Evolutionary conservation across 2,797 vertebrate species (phyloP).

Genomic region (Esox lucius): DNA sequence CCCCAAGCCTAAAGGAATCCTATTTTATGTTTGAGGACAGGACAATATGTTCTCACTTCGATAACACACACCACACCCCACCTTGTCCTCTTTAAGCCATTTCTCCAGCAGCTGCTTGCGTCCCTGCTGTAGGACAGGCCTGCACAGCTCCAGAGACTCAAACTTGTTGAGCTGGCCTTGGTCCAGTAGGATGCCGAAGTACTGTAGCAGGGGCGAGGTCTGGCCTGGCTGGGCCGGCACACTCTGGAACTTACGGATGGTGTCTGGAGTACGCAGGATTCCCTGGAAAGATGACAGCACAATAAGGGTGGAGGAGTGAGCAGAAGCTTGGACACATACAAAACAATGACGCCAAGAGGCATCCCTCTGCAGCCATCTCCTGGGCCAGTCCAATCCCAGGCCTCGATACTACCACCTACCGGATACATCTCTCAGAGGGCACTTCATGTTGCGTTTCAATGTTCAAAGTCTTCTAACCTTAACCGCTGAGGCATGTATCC

Average conservation of each 20-base stretch:
- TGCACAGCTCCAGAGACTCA: slow-evolving; percentile 96
- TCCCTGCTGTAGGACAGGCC: slow-evolving; percentile 96
- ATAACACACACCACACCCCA: background rate
- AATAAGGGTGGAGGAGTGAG: background rate
- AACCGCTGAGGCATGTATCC: too few species aligned
- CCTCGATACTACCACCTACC: too few species aligned
- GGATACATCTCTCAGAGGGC: too few species aligned
- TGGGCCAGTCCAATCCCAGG: too few species aligned
- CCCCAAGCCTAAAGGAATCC: too few species aligned
- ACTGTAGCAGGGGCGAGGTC: slow-evolving; percentile 96
- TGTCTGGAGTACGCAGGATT: slow-evolving; percentile 97
- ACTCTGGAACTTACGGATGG: slow-evolving; percentile 96
- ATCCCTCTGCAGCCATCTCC: too few species aligned
- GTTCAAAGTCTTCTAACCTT: too few species aligned
- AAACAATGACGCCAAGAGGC: background rate
- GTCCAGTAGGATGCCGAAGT: slow-evolving; percentile 97
- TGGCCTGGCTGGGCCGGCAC: slow-evolving; percentile 97
- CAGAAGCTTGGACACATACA: background rate
- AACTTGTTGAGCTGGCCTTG: slow-evolving; percentile 99
- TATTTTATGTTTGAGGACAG: too few species aligned
- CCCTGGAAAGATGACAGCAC: slow-evolving; percentile 72
- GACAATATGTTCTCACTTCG: too few species aligned
- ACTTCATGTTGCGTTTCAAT: too few species aligned
- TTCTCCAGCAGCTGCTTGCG: slow-evolving; percentile 98
- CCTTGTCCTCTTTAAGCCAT: slow-evolving; percentile 99